These are phyloP conservation scores for Dendropsophus ebraccatus DNA, from an alignment of 2,113 vertebrate species.

Conservation along the genomic window DNA sequence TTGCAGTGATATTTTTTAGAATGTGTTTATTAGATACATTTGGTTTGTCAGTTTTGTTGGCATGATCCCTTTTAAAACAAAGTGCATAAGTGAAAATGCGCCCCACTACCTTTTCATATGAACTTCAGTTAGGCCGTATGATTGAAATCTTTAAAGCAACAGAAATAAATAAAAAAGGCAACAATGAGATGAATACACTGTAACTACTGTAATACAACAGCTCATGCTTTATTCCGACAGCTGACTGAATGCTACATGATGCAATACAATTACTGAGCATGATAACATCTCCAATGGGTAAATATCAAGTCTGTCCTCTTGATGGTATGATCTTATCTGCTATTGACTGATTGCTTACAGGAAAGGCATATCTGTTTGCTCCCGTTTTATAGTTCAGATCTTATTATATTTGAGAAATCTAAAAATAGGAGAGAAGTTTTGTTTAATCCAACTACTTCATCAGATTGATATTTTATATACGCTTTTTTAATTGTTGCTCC, in stretches of 20 bases:
- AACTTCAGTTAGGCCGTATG: not conserved
- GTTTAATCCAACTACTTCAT: not conserved
- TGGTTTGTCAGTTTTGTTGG: not conserved
- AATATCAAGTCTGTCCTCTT: slow-evolving; percentile 41
- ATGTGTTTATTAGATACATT: not conserved
- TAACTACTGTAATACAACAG: slow-evolving; percentile 22
- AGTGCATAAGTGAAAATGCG: not conserved
- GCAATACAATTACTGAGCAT: slow-evolving; percentile 47
- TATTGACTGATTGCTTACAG: slow-evolving; percentile 51
- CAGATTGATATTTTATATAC: not conserved
- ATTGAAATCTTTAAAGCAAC: not conserved
- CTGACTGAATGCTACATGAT: slow-evolving; percentile 22
- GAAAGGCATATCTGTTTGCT: slow-evolving; percentile 3
- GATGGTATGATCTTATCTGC: slow-evolving; percentile 50
- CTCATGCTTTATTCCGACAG: slow-evolving; percentile 24
- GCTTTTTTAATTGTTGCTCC: too few species aligned
- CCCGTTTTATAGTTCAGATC: slow-evolving; percentile 19
- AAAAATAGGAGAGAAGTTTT: not conserved
- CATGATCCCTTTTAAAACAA: not conserved
- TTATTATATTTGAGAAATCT: not conserved
- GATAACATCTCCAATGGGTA: slow-evolving; percentile 48
- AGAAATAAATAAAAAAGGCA: slow-evolving; percentile 1
- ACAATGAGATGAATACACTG: not conserved
- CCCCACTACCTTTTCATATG: not conserved
- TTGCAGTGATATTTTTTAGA: not conserved